A percentile compares a stretch with the other conserved stretches of the same genome.
These are phyloP conservation scores for Blera fallax DNA, from an alignment of 2,888 invertebrate genomes.

Conservation along the genomic window DNA sequence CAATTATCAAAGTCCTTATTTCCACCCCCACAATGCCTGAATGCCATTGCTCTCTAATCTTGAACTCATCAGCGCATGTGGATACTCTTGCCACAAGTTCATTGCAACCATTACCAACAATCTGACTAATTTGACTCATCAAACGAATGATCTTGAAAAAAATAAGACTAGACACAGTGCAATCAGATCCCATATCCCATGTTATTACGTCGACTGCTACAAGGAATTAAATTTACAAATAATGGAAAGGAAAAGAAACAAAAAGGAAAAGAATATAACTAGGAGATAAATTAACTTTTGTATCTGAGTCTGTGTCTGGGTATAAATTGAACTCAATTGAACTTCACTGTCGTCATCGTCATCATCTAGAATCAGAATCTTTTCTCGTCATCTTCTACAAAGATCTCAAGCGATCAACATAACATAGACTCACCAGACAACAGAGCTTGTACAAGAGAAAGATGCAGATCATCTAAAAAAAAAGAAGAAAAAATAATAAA, in stretches of 20 bases:
- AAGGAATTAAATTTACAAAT: constrained; percentile 16
- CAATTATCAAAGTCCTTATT: neutral
- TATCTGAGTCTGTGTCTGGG: constrained; percentile 16
- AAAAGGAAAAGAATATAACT: neutral
- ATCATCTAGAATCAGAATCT: constrained; percentile 4
- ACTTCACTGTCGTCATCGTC: constrained; percentile 23
- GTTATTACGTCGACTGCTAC: neutral
- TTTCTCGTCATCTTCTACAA: neutral
- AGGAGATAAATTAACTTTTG: constrained; percentile 42
- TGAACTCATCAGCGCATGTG: neutral
- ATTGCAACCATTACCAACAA: constrained; percentile 4
- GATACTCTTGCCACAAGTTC: neutral
- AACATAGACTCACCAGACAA: neutral
- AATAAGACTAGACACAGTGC: neutral
- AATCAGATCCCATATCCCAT: neutral
- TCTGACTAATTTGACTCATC: constrained; percentile 26
- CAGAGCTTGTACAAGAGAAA: neutral
- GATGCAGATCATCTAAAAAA: neutral
- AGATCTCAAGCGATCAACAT: constrained; percentile 8
- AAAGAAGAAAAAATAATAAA: neutral
- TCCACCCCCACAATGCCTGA: neutral
- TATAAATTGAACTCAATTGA: constrained; percentile 49
- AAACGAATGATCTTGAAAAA: constrained; percentile 2
- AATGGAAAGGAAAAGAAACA: neutral
- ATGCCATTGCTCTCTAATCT: neutral